Conservation (phyloP, 2,888 invertebrate genomes). For the Tipula vernalis region DNA sequence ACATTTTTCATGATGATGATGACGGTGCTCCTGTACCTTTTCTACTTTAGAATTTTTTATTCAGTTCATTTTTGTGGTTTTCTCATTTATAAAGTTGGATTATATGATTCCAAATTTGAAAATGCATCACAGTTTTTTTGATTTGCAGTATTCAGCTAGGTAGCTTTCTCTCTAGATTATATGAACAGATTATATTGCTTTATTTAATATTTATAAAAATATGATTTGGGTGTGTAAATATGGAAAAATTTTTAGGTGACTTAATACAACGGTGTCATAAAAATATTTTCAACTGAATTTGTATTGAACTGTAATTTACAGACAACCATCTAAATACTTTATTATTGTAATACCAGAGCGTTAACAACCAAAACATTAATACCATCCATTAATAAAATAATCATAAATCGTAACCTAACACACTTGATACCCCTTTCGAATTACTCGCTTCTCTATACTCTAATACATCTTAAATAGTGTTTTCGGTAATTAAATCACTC, state of each 20-base stretch:
- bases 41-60: background rate
- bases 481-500: background rate
- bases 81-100: background rate
- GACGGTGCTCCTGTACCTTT: background rate
- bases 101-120: background rate
- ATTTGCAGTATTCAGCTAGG: background rate
- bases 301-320: too few relatives aligned
- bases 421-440: background rate
- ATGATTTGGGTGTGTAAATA: background rate
- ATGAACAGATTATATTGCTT: background rate
- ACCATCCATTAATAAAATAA: background rate
- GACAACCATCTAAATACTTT: too few relatives aligned
- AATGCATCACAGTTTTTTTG: background rate
- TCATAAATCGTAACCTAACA: background rate
- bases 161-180: background rate
- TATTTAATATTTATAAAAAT: background rate
- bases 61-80: background rate
- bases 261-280: background rate
- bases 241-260: background rate
- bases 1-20: background rate
- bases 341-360: background rate
- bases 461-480: background rate
- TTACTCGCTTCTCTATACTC: background rate
- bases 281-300: background rate
- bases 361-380: background rate